Base-by-base conservation (phyloP, 2,113 vertebrate species). In the Desmodus rotundus region DNA sequence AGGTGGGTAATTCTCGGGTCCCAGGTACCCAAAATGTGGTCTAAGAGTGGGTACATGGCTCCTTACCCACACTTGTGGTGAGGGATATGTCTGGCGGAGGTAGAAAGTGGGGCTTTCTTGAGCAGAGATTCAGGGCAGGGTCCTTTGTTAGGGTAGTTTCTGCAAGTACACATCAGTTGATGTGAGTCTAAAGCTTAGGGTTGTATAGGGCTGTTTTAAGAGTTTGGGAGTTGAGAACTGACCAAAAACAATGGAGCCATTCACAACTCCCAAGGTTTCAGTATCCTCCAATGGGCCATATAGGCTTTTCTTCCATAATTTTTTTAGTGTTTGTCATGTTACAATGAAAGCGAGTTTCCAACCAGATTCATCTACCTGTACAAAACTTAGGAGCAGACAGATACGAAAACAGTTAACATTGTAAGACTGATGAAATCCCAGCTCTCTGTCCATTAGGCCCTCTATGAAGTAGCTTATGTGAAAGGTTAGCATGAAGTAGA, bases 171-270 rank as follows among this genome's bases (percentile, higher is more conserved):
- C 0, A 11, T 58, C 54, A 56, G 9, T 24, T 1, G 2, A 0
- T 3, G 28, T 36, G n/a, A 89, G 3, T 52, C 56, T 38, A 50
- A 58, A 86, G 77, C 36, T 41, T 3, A 6, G 65, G 7, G 36
- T n/a, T 26, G 12, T 63, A 43, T 26, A 65, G 68, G 36, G 52
- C 43, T 87, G 52, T 36, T 7, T 13, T 38, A 24, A 8, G 72
- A 93, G 31, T 78, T 77, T 63, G 86, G 41, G 45, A 70, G 91
- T 93, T 33, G 72, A 87, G 41, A 91, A 61, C 74, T 43, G 45
- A 43, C 41, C 41, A 26, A 8, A 80, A 85, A 74, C 73, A 63
- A 12, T 52, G 7, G 16, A 74, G 56, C 22, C 63, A 31, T 36
- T 87, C 31, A 22, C 33, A 47, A 13, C 24, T 87, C 56, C 45